Conservation (phyloP, 2,113 vertebrate species). For the Epinephelus cyanopodus region DNA sequence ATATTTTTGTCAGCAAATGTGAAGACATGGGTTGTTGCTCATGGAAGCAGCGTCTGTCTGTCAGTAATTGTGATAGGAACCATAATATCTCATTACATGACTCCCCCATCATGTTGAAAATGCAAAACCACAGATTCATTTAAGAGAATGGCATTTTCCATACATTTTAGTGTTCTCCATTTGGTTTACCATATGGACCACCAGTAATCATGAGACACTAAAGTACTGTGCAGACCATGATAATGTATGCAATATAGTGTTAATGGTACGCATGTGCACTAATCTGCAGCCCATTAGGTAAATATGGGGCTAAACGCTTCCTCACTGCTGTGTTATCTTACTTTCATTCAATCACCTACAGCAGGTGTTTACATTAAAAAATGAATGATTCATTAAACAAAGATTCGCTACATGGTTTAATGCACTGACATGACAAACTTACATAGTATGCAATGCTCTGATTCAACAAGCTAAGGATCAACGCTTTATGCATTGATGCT, state of each 20-base stretch:
- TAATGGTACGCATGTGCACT: neutral
- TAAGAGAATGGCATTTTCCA: neutral
- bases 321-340: neutral
- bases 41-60: neutral
- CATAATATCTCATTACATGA: neutral
- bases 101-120: neutral
- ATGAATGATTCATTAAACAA: neutral
- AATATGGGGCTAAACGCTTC: neutral
- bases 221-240: neutral
- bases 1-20: neutral
- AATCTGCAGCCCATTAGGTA: conserved; percentile 2
- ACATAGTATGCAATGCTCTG: conserved; percentile 22
- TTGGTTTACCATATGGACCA: neutral
- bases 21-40: neutral
- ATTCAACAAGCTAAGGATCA: conserved; percentile 50
- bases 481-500: conserved; percentile 33
- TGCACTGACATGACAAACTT: conserved; percentile 12
- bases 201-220: neutral
- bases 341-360: neutral
- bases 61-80: too few relatives aligned
- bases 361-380: neutral
- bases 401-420: neutral
- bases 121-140: conserved; percentile 8
- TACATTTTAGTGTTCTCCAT: conserved; percentile 6
- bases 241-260: conserved; percentile 1